Base-by-base conservation (phyloP, 2,888 invertebrate genomes). In the Drosophila cracens region DNA sequence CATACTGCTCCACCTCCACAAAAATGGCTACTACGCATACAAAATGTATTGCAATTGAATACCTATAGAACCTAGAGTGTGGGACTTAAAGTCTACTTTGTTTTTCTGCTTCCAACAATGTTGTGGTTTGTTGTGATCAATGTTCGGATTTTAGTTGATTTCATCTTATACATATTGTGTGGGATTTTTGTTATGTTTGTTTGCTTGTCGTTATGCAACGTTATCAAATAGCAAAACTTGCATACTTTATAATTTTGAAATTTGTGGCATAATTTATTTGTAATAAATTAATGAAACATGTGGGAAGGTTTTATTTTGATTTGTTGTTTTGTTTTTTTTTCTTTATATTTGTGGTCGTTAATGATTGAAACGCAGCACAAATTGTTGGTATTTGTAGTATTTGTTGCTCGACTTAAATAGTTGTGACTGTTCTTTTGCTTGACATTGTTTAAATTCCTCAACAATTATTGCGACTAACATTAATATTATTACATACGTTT, bases 251-350 rank as follows among this genome's bases (percentile, higher is more conserved):
- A 83, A 74, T 58, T 69, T 69, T 70, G 72, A 57, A 66, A 74
- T 80, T 83, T 80, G 71, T 81, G 76, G 73, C 83, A 87, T 76
- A 71, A 83, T 90, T 78, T 81, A 82, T 81, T 87, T 81, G 33
- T 74, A 82, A 89, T 87, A 90, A 87, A 89, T 90, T 88, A 90
- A 77, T 89, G 78, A 84, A 87, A 81, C 72, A 78, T 86, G 75
- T 83, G 73, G 68, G 70, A 78, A 65, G 59, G 72, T 69, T 67
- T 67, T 70, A 57, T 66, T 62, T 73, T 61, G 67, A 56, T 67
- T 56, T 61, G 11, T 69, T 60, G 67, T 48, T 51, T 69, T 60
- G 63, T 63, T 67, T 51, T 64, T 46, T 51, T 60, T 59, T 40
- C 36, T 43, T 40, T 65, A 57, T 52, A 51, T 68, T 68, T 33